A percentile compares a stretch with the other conserved stretches of the same genome.
phyloP scores from a whole-genome alignment of 2,113 vertebrate genomes.

The Neomonachus schauinslandi region DNA sequence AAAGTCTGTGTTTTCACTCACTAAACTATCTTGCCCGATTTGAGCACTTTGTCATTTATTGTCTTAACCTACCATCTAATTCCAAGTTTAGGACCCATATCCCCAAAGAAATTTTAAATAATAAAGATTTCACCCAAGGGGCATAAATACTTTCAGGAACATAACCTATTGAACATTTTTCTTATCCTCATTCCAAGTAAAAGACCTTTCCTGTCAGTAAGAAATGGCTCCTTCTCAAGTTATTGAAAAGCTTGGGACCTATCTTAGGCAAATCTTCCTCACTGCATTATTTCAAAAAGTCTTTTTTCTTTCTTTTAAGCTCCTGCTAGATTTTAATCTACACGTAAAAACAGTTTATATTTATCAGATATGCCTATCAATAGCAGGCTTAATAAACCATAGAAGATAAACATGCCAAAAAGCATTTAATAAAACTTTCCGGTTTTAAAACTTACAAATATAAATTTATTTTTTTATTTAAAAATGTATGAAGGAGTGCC shows the following conservation, averaged over 20 bases:
- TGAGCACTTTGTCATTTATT: slow-evolving; percentile 5
- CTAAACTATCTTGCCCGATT: not conserved
- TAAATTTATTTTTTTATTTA: slow-evolving; percentile 34
- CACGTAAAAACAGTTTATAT: not conserved
- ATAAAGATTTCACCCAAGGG: not conserved
- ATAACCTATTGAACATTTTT: slow-evolving; percentile 28
- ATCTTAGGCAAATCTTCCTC: not conserved
- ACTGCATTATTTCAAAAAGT: not conserved
- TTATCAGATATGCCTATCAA: not conserved
- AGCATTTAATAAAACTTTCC: not conserved
- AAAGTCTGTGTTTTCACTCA: not conserved
- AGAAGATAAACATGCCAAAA: not conserved
- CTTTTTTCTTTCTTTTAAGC: not conserved
- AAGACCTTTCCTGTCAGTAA: not conserved
- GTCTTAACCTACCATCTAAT: not conserved
- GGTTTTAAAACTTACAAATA: slow-evolving; percentile 44
- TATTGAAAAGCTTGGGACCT: not conserved
- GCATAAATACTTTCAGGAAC: not conserved
- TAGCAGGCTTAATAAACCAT: not conserved
- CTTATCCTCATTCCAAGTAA: slow-evolving; percentile 11
- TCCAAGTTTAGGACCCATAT: not conserved
- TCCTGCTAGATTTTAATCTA: slow-evolving; percentile 4
- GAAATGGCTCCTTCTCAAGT: not conserved
- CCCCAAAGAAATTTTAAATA: not conserved
- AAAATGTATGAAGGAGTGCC: not conserved